A percentile compares a stretch with the other conserved stretches of the same genome.
phyloP scores from a whole-genome alignment of 2,113 vertebrate genomes.

The Diphyllodes magnificus region DNA sequence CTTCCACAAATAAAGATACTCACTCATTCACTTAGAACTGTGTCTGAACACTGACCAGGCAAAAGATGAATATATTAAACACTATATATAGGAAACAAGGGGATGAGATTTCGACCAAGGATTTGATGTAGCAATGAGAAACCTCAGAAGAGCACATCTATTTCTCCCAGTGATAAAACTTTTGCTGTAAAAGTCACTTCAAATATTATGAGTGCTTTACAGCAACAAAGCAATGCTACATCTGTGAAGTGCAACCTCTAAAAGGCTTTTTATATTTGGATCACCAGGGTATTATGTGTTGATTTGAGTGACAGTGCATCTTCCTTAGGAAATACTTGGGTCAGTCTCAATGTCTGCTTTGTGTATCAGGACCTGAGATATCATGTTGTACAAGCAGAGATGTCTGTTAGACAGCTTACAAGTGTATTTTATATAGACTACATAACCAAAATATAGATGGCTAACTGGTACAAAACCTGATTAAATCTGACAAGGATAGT shows the following conservation, averaged over 20 bases:
- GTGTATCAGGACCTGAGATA: not conserved
- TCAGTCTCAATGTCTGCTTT: not conserved
- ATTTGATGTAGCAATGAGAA: not conserved
- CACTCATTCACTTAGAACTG: not conserved
- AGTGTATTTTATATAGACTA: not conserved
- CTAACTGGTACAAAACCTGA: constrained; percentile 14
- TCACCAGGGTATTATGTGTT: not conserved
- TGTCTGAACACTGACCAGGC: not conserved
- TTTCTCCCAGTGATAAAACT: not conserved
- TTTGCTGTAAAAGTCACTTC: not conserved
- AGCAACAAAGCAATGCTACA: not conserved
- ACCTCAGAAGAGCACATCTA: not conserved
- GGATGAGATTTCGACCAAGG: not conserved
- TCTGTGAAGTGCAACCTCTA: not conserved
- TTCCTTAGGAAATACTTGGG: not conserved
- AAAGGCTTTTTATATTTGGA: not conserved
- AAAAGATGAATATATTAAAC: not conserved
- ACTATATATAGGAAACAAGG: not conserved
- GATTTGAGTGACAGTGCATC: not conserved
- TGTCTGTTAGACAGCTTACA: not conserved
- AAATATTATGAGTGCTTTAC: not conserved
- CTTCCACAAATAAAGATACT: not conserved
- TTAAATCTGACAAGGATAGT: constrained; percentile 10
- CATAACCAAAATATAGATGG: not conserved
- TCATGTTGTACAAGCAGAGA: not conserved